Conservation (phyloP, 2,797 vertebrate genomes). For the Diglossa cyanea region DNA sequence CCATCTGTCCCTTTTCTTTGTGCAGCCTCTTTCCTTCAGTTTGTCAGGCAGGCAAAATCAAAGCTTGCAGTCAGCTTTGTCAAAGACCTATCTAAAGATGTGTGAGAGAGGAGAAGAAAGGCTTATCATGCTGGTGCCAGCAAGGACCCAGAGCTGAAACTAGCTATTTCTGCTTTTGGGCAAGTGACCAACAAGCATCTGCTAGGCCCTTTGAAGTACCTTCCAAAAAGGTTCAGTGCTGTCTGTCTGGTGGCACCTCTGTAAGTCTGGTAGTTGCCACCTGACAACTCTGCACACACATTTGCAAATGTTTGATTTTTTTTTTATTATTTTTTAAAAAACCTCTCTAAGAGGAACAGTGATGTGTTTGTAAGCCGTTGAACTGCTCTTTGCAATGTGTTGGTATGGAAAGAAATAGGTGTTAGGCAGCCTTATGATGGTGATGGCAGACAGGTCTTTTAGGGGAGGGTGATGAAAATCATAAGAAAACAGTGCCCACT, state of each 20-base stretch:
- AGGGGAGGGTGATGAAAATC: background rate
- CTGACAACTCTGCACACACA: background rate
- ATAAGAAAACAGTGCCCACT: background rate
- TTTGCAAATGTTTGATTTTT: background rate
- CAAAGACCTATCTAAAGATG: background rate
- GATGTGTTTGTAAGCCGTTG: background rate
- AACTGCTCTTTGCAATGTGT: background rate
- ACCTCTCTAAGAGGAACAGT: background rate
- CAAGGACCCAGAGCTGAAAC: background rate
- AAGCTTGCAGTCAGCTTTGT: constrained; percentile 19
- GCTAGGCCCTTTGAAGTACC: constrained; percentile 23
- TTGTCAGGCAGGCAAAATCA: constrained; percentile 6
- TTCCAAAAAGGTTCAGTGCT: constrained; percentile 14
- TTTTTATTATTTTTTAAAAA: background rate
- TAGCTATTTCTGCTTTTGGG: constrained; percentile 23
- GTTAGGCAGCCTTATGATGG: background rate
- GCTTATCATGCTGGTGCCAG: background rate
- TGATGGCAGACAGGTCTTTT: background rate
- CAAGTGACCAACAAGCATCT: constrained; percentile 38
- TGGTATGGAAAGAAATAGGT: background rate
- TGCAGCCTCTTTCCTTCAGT: background rate
- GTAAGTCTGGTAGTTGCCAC: constrained; percentile 5
- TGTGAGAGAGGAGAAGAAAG: background rate
- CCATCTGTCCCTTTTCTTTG: background rate
- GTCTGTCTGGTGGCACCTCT: constrained; percentile 27